Evolutionary conservation across 2,113 vertebrate genomes (phyloP), one percentile per base, ranked within the genome.

Genomic region (Saccopteryx leptura): DNA sequence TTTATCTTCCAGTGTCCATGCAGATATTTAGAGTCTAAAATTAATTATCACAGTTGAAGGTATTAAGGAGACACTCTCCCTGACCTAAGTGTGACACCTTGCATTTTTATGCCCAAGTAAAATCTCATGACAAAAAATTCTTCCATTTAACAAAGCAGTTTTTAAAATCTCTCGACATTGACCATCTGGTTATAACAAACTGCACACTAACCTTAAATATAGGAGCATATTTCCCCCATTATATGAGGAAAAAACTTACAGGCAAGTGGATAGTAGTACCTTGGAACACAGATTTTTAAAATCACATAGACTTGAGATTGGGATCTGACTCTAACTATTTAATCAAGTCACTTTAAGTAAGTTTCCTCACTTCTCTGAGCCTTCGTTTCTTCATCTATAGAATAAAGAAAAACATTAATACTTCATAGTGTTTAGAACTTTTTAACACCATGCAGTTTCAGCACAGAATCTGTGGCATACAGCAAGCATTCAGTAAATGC

Each of bases 71-170:
- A 48, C 65, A 69, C n/a, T 90, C 54, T 83, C 39, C 50, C 5
- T 90, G 76, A 95, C 74, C 71, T 90, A 90, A 75, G 31, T 58
- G 71, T 93, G 54, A 48, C 52, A 82, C 66, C 15, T 81, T 89
- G 17, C 54, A 86, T 93, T 89, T 91, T 48, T 87, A 52, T 46
- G 76, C 9, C 56, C 7, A 68, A 46, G 63, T 54, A 17, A 80
- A 88, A 80, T 95, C 88, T 78, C 65, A 85, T 85, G 76, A 92
- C 19, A 76, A 92, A 91, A 88, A 83, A 88, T 12, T 9, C 33
- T 96, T 95, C 58, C 63, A 50, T 86, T 95, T 94, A 88, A 72
- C 48, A 68, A 90, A 96, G 66, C 9, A 48, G 21, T 72, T 96
- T 91, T 84, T 61, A 95, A 52, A 17, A 24, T 96, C 60, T 88